These are phyloP conservation scores for Penaeus indicus DNA, from an alignment of 1,140 invertebrate genomes.

Conservation along the genomic window DNA sequence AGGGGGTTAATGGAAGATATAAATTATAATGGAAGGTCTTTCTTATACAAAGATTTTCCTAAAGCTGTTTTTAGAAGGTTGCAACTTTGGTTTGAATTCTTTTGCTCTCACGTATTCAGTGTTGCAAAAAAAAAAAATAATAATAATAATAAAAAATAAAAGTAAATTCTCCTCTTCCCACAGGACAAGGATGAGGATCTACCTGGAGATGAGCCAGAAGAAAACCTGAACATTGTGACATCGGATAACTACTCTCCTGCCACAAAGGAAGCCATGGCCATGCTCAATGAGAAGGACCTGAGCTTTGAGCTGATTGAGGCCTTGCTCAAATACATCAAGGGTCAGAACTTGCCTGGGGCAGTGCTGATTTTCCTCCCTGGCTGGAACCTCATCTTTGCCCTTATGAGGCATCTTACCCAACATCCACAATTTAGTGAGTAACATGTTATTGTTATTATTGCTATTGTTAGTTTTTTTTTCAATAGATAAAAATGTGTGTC, in stretches of 20 bases:
- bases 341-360: conserved; percentile 82
- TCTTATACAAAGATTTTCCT: too few species aligned
- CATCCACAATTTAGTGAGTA: conserved; percentile 80
- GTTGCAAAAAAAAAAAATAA: too few species aligned
- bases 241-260: conserved; percentile 71
- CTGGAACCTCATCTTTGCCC: conserved; percentile 93
- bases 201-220: conserved; percentile 65
- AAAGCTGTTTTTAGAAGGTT: too few species aligned
- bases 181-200: conserved; percentile 68
- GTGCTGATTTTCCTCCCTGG: conserved; percentile 93
- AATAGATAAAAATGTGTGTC: background rate
- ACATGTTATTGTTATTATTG: conserved; percentile 2
- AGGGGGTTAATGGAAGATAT: too few species aligned
- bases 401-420: conserved; percentile 87
- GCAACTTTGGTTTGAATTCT: too few species aligned
- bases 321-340: conserved; percentile 82
- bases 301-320: conserved; percentile 93
- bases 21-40: too few species aligned
- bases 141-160: too few species aligned
- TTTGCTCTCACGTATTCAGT: too few species aligned
- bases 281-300: conserved; percentile 89
- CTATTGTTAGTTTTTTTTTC: background rate
- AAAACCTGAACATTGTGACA: conserved; percentile 69
- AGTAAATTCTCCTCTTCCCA: background rate
- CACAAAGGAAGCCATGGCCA: conserved; percentile 81